Evolutionary conservation across 2,797 vertebrate species (phyloP), one percentile per base, ranked within the genome.

Genomic region (Urophycis tenuis): DNA sequence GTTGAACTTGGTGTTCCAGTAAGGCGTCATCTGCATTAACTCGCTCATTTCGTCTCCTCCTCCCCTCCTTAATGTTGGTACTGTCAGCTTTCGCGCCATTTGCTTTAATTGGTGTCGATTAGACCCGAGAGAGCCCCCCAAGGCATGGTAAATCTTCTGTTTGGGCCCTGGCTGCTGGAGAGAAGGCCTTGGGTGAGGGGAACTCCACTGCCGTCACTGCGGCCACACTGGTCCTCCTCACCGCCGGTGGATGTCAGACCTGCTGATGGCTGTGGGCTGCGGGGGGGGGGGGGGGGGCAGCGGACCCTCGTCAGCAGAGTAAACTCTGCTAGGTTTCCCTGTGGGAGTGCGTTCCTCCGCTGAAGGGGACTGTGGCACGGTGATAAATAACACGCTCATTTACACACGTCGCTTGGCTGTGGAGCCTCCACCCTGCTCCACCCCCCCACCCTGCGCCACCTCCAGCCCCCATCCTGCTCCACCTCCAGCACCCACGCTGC

Each of bases 311-410:
- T 97, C 96, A 97, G 94, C 95, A 97, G 96, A 94, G 96, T 97
- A 97, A 97, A 97, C 96, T 97, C 96, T 93, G 95, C 95, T 96
- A 96, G 97, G 97, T 97, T 97, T 97, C 96, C 96, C 97, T 97
- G 97, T 97, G 94, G 95, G 95, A 93, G 93, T 92, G 94, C 95
- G 93, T 95, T 96, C 95, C 96, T 97, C 95, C 95, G 95, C 95
- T 96, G 94, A 94, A 95, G 95, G 84, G 94, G 91, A n/a, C 94
- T 92, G 95, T 95, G 95, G 95, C 95, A 95, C 93, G 91, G 95
- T 95, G 93, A 97, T 97, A 97, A 97, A 97, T 97, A 97, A 97
- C 96, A 95, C 94, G 94, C 95, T 95, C 96, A 95, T 96, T 96
- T 96, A 95, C 94, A 93, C 94, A 93, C n/a, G 92, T 93, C 92